Base-by-base conservation (phyloP, 1,140 invertebrate genomes). In the Papilio glaucus region DNA sequence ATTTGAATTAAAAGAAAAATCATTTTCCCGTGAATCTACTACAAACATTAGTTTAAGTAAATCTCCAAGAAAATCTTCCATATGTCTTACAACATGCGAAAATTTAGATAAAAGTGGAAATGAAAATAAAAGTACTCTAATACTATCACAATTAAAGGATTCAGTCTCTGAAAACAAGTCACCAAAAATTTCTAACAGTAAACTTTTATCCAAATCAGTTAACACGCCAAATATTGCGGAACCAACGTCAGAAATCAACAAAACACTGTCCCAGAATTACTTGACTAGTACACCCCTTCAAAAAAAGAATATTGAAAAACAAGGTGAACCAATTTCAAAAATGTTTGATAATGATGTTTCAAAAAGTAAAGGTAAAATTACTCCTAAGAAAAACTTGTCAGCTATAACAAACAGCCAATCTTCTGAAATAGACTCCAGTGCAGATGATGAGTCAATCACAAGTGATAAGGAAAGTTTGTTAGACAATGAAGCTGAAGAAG, bases 401-500 rank as follows among this genome's bases (percentile, higher is more conserved):
- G 78, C 72, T 21, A 74, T 49, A 45, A 63, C 72, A 57, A 80
- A 80, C 37, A 74, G 72, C 12, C 38, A 71, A 13, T 78, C 63
- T 24, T 71, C 57, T 18, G 74, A 63, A 21, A 57, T 71, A 39
- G 69, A 77, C 45, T 72, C 71, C 8, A 62, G 70, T 26, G 76
- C 80, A 57, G 81, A 82, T 45, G 76, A 81, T n/a, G 83, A 89
- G 71, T 80, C 79, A 29, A 13, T 77, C 77, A 21, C 60, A 63
- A 65, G 71, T 81, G 69, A 77, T 75, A 72, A 85, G 70, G 39
- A 15, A 75, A 76, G 83, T 60, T 74, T 89, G 9, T 33, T 92
- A 9, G 81, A 89, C 76, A 77, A 90, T 67, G 87, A 92, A 80
- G 89, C 87, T 7, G 83, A 83, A 71, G 88, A 91, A 72, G 88